A percentile compares a stretch with the other conserved stretches of the same genome.
These are phyloP conservation scores for Gambusia holbrooki DNA, from an alignment of 2,113 vertebrate species.

Conservation along the genomic window DNA sequence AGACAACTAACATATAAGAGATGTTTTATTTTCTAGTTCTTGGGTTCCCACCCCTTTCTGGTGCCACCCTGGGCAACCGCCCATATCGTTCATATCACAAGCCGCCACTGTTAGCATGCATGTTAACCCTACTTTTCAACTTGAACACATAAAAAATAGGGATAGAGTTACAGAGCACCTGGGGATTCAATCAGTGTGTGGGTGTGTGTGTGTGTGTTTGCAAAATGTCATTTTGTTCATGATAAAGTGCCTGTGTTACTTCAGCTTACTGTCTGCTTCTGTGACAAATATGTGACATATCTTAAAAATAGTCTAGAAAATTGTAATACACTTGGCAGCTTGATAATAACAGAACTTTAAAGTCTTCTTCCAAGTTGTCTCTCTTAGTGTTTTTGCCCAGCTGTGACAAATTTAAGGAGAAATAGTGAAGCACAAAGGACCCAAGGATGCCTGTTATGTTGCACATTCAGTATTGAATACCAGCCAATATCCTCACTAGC, in stretches of 20 bases:
- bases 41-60: no score
- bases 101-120: neutral
- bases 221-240: constrained; percentile 33
- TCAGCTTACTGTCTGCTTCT: constrained; percentile 37
- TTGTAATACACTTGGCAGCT: constrained; percentile 66
- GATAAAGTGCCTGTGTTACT: constrained; percentile 66
- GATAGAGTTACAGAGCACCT: neutral
- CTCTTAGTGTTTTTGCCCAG: constrained; percentile 47
- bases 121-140: neutral
- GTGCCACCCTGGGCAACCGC: no score
- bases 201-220: constrained; percentile 8
- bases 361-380: constrained; percentile 26
- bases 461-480: constrained; percentile 42
- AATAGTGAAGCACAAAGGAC: constrained; percentile 43
- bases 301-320: constrained; percentile 38
- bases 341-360: constrained; percentile 28
- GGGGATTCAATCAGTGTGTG: neutral
- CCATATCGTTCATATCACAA: no score
- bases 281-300: constrained; percentile 35
- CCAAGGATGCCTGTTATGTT: constrained; percentile 18
- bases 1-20: no score
- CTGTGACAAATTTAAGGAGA: constrained; percentile 61
- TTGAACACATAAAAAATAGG: neutral
- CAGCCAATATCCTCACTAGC: constrained; percentile 41
- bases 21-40: no score